These are phyloP conservation scores for Tachystola acroxantha DNA, from an alignment of 2,888 invertebrate species.

Conservation along the genomic window DNA sequence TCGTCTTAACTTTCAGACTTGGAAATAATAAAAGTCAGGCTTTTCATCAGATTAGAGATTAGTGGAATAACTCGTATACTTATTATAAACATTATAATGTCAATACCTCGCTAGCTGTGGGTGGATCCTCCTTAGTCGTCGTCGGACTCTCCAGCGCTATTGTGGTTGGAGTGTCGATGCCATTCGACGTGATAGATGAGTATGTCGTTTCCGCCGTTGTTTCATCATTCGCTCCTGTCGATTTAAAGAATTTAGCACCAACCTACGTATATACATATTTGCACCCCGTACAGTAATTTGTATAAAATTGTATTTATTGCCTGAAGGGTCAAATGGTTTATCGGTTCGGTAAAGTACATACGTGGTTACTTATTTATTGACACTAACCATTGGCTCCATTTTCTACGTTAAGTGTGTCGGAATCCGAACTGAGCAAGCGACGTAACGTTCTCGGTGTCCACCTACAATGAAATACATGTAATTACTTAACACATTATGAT, in stretches of 20 bases:
- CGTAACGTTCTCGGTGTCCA: slow-evolving; percentile 61
- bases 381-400: slow-evolving; percentile 37
- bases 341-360: slow-evolving; percentile 10
- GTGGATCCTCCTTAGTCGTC: slow-evolving; percentile 32
- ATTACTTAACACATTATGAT: no score
- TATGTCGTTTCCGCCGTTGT: slow-evolving; percentile 38
- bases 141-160: slow-evolving; percentile 21
- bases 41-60: no score
- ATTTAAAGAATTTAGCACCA: slow-evolving; percentile 2
- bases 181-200: slow-evolving; percentile 53
- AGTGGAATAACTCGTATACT: no score
- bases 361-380: slow-evolving; percentile 17
- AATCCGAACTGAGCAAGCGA: slow-evolving; percentile 53
- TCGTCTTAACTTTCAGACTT: no score
- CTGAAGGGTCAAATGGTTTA: not conserved
- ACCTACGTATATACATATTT: no score
- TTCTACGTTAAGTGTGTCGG: slow-evolving; percentile 42
- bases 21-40: no score
- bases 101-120: slow-evolving; percentile 46
- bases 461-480: slow-evolving; percentile 25
- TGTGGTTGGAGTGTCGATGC: slow-evolving; percentile 31
- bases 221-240: slow-evolving; percentile 32
- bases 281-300: not conserved
- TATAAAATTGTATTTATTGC: no score
- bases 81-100: no score